Conservation (phyloP, 2,113 vertebrate genomes). For the Xerus inauris region DNA sequence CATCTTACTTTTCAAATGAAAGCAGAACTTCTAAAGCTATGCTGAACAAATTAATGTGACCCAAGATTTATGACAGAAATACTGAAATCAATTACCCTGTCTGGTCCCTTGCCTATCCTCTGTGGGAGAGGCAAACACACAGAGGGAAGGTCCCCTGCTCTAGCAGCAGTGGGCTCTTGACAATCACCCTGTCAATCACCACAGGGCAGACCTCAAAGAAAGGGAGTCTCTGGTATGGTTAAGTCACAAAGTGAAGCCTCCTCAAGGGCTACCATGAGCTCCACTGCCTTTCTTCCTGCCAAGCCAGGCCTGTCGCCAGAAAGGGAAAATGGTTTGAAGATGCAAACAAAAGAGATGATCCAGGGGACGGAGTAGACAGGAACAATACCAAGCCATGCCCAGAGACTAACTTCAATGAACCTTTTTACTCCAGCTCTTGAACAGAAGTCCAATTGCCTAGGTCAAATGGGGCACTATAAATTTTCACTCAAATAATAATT, state of each 20-base stretch:
- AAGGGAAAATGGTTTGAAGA: neutral
- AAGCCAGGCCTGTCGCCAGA: neutral
- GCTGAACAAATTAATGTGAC: constrained; percentile 72
- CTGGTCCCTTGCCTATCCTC: constrained; percentile 1
- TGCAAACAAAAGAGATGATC: neutral
- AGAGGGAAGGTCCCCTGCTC: neutral
- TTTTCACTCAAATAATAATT: constrained; percentile 8
- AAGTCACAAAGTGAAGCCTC: neutral
- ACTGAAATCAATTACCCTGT: constrained; percentile 50
- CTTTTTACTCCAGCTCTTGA: neutral
- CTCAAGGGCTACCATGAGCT: neutral
- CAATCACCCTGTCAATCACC: neutral
- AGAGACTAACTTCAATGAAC: neutral
- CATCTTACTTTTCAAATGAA: constrained; percentile 80
- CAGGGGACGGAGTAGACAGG: neutral
- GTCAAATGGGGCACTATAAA: neutral
- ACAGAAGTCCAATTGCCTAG: neutral
- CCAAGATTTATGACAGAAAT: constrained; percentile 64
- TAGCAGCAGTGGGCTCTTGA: neutral
- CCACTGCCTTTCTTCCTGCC: neutral
- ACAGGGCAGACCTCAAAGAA: neutral
- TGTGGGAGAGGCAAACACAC: neutral
- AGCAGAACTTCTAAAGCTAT: constrained; percentile 75
- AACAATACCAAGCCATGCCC: neutral
- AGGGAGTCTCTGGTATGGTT: neutral